These are phyloP conservation scores for Brachypalpus laphriformis DNA, from an alignment of 2,888 invertebrate genomes.

Conservation along the genomic window DNA sequence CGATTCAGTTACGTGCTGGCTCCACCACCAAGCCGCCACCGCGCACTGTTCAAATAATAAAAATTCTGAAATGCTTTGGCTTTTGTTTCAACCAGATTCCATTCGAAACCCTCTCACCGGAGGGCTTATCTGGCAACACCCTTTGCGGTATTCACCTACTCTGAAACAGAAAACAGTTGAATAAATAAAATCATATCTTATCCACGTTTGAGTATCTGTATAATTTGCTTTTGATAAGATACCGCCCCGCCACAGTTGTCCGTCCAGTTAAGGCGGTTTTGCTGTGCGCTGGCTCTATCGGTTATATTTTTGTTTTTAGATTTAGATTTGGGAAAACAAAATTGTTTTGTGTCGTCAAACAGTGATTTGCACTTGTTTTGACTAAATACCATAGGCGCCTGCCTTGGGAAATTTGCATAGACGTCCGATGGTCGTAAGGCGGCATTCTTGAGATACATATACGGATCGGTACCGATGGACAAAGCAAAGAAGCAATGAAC, in stretches of 20 bases:
- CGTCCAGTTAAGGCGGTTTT: not conserved
- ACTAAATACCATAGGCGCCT: not conserved
- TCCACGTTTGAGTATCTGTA: not conserved
- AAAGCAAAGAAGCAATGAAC: not conserved
- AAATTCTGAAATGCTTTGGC: not conserved
- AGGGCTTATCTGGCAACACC: not conserved
- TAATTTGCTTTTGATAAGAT: conserved; percentile 34
- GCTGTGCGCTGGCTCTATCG: not conserved
- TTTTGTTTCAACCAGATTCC: not conserved
- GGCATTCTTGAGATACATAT: not conserved
- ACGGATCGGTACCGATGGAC: not conserved
- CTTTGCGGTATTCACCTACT: not conserved
- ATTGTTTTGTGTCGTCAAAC: too few relatives aligned
- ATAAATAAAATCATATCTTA: conserved; percentile 39
- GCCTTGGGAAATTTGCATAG: not conserved
- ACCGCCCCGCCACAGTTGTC: not conserved
- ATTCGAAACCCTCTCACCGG: not conserved
- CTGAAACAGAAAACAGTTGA: not conserved
- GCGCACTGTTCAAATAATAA: not conserved
- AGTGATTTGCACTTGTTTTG: not conserved
- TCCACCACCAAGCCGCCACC: not conserved
- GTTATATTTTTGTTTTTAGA: not conserved
- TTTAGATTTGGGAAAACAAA: not conserved
- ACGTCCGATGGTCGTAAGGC: not conserved
- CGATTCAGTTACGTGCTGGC: conserved; percentile 16